Evolutionary conservation across 2,113 vertebrate genomes (phyloP), one percentile per base, ranked within the genome.

Genomic region (Recurvirostra avosetta): DNA sequence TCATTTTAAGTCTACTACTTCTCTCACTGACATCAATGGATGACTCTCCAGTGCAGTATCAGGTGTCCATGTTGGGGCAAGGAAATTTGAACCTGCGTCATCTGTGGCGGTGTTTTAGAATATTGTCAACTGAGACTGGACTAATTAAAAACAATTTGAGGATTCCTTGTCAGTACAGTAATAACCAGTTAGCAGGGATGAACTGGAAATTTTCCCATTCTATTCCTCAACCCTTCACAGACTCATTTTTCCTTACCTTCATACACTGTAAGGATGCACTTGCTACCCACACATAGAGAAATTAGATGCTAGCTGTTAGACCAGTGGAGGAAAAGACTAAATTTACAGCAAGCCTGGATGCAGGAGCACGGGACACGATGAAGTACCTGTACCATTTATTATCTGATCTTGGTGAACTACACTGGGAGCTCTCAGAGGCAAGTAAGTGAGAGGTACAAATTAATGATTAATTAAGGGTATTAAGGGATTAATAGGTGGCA

Each of bases 61-160:
- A 29, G 6, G 12, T 53, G 40, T 8, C 67, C 21, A 20, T 3
- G 4, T 0, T 65, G 52, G 30, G 4, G 17, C 1, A 5, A 77
- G 21, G 68, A 59, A 79, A 76, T 74, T 22, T 66, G 55, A 86
- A 38, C 32, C 52, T 15, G 6, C 45, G 38, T 56, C 58, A 62
- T 15, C 27, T 41, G 12, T 52, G n/a, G 71, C 70, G 40, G 43
- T 58, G 18, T 36, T 88, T 59, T 52, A 88, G 41, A 86, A 17
- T 21, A 40, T 17, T 73, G 50, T 30, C 71, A 92, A 0, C 22
- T 21, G 58, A 67, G n/a, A n/a, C 29, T 78, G 82, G 68, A 26
- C 67, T 43, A 53, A 81, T 76, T 67, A 90, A 78, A 71, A 80
- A 34, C 22, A 32, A 59, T 41, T 10, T 67, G 61, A 92, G 25